Base-by-base conservation (phyloP, 2,888 invertebrate genomes). In the Amphimallon solstitiale region DNA sequence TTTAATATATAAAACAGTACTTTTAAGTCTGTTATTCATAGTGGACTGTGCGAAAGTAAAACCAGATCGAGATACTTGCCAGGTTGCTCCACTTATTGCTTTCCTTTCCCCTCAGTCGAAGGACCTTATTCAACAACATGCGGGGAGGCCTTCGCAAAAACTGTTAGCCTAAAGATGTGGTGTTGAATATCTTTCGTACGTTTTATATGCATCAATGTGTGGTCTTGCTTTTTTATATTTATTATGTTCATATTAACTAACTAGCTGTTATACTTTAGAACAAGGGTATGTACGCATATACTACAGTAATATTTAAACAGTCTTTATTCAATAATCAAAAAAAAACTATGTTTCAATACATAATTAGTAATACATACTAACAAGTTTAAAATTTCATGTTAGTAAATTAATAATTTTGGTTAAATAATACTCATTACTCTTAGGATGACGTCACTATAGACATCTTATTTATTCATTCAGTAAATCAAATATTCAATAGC, bases 41-140 rank as follows among this genome's bases (percentile, higher is more conserved):
- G 64, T 67, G 48, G 40, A 38, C 40, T 66, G 59, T 67, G 69
- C 71, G 69, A 70, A 70, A 71, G 70, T 68, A 71, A 72, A 72
- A 70, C 72, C 67, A 70, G 72, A 72, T 65, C 68, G 59, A 63
- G 63, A 67, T 69, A 68, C 70, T 63, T 64, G 69, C 68, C 62
- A 63, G 62, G 66, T 65, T 70, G 72, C 70, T 70, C 72, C 67
- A 71, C 68, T 71, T 70, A 69, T 61, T 52, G 45, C 35, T 37
- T 62, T 46, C 35, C 51, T 40, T 29, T 54, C 63, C 51, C 35
- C 21, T 52, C 64, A 54, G 23, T 43, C 29, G 12, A 19, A 37
- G 51, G 38, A 45, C 60, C 52, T 66, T 54, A 65, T 62, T 49
- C 64, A 46, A 35, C 51, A 12, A 49, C n/a, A n/a, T n/a, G 15